These are phyloP conservation scores for Arge pagana DNA, from an alignment of 2,888 invertebrate species.

Conservation along the genomic window DNA sequence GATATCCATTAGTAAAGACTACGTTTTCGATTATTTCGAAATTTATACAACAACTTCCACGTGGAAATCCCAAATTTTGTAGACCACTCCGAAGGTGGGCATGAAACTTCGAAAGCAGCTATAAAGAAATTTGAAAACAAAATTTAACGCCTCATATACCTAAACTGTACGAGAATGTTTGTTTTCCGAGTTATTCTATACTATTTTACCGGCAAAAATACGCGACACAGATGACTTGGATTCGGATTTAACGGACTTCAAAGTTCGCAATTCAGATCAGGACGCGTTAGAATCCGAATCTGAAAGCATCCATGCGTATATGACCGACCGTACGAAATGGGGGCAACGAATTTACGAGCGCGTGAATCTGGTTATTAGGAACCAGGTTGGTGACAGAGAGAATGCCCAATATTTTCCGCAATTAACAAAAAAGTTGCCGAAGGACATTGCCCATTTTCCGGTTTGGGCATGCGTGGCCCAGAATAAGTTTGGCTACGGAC, in stretches of 20 bases:
- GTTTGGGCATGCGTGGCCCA: conserved; percentile 21
- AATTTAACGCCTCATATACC: too few species aligned
- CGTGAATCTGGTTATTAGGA: neutral
- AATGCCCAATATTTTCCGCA: conserved; percentile 15
- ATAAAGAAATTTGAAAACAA: too few species aligned
- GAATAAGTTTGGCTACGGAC: conserved; percentile 20
- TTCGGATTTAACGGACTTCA: neutral
- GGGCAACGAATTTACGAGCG: conserved; percentile 5
- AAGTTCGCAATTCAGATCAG: neutral
- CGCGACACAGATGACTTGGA: neutral
- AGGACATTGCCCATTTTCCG: conserved; percentile 10
- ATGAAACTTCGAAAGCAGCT: too few species aligned
- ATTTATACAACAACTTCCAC: too few species aligned
- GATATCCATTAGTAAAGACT: too few species aligned
- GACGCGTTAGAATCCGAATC: neutral
- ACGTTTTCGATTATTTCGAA: too few species aligned
- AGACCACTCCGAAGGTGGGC: too few species aligned
- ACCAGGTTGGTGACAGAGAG: conserved; percentile 9
- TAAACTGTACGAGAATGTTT: too few species aligned
- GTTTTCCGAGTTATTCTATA: too few species aligned
- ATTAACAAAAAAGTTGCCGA: conserved; percentile 7
- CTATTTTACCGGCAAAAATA: neutral
- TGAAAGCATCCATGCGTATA: neutral
- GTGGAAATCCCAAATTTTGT: too few species aligned
- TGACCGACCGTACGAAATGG: conserved; percentile 1